A percentile compares a stretch with the other conserved stretches of the same genome.
Evolutionary conservation across 2,888 invertebrate species (phyloP).

Genomic region (Linnaemya vulpina): DNA sequence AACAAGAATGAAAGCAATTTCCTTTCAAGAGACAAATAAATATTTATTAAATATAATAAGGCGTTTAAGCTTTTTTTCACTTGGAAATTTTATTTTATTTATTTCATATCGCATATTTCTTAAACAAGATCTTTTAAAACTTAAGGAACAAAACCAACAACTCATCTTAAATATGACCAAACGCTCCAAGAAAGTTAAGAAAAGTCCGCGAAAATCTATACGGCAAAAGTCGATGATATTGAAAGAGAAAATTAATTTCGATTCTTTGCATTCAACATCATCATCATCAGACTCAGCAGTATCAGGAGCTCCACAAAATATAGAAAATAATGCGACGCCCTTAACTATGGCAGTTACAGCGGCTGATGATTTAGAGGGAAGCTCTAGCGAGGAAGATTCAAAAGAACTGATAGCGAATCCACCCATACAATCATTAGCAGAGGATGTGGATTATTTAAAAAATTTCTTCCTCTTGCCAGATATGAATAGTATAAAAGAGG

Average conservation of each 20-base stretch:
- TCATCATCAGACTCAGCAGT: background rate
- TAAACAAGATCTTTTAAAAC: background rate
- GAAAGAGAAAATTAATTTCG: background rate
- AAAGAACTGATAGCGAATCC: background rate
- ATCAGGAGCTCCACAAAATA: background rate
- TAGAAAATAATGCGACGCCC: background rate
- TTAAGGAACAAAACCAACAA: background rate
- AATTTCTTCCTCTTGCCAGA: conserved; percentile 73
- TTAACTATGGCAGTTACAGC: background rate
- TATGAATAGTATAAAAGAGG: conserved; percentile 67
- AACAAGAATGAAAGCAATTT: background rate
- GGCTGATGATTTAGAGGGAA: background rate
- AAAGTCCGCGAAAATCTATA: background rate
- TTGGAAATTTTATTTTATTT: conserved; percentile 1
- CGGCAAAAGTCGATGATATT: background rate
- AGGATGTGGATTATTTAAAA: conserved; percentile 71
- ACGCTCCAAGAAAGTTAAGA: background rate
- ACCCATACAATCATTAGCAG: background rate
- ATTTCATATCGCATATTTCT: background rate
- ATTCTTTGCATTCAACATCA: background rate
- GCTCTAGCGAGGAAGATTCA: background rate
- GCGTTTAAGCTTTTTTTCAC: background rate
- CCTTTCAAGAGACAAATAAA: background rate
- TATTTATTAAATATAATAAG: background rate
- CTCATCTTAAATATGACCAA: background rate